phyloP scores from a whole-genome alignment of 2,888 invertebrate species.

The Synergus gifuensis region DNA sequence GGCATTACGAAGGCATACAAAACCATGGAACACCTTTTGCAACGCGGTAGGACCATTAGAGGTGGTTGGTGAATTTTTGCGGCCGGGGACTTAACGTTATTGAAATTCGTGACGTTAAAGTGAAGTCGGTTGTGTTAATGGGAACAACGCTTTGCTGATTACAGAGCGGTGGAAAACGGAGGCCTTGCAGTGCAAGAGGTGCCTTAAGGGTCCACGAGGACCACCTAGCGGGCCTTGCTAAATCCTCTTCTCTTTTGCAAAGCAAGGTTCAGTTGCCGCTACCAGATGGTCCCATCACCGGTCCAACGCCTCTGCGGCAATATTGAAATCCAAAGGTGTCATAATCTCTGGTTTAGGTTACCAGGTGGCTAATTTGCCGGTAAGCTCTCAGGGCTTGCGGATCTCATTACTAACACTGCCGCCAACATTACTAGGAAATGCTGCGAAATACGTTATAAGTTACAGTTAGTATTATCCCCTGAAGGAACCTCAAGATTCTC shows the following conservation, averaged over 20 bases:
- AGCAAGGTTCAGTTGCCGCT: constrained; percentile 34
- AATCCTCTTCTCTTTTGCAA: constrained; percentile 58
- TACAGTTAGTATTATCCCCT: background rate
- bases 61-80: constrained; percentile 35
- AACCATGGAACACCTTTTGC: constrained; percentile 35
- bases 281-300: constrained; percentile 12
- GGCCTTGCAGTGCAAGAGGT: constrained; percentile 46
- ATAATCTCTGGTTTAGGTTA: constrained; percentile 66
- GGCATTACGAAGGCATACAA: constrained; percentile 18
- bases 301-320: background rate
- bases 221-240: constrained; percentile 64
- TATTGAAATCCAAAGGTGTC: constrained; percentile 58
- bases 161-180: constrained; percentile 65
- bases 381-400: constrained; percentile 20
- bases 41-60: constrained; percentile 40
- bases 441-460: constrained; percentile 7
- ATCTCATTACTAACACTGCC: constrained; percentile 27
- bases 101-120: constrained; percentile 40
- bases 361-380: constrained; percentile 67
- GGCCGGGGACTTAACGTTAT: constrained; percentile 31
- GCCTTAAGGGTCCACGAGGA: constrained; percentile 59
- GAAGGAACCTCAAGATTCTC: background rate
- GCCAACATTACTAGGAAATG: constrained; percentile 30
- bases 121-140: constrained; percentile 35
- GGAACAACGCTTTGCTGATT: constrained; percentile 65